Evolutionary conservation across 2,888 invertebrate species (phyloP).

Genomic region (Heliconius sara): DNA sequence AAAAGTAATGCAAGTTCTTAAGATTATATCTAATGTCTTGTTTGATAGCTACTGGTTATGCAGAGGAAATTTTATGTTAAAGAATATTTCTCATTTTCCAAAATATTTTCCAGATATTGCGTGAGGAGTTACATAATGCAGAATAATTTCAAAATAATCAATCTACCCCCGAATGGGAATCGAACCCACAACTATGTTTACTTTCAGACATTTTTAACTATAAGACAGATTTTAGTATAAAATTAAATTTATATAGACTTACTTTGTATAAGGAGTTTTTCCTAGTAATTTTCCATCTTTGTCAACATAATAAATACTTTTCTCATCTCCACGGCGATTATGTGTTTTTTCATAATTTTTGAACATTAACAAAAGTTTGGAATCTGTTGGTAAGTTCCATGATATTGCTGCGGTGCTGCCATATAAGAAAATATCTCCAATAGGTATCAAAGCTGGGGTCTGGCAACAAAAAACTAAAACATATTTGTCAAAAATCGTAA

Average conservation of each 20-base stretch:
- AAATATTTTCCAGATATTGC: too few relatives aligned
- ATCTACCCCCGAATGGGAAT: too few relatives aligned
- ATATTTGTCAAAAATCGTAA: neutral
- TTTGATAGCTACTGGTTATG: too few relatives aligned
- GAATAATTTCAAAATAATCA: too few relatives aligned
- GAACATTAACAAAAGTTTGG: constrained; percentile 62
- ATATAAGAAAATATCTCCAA: constrained; percentile 85
- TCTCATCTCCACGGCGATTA: constrained; percentile 63
- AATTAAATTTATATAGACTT: constrained; percentile 15
- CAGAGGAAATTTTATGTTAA: too few relatives aligned
- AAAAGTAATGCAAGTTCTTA: too few relatives aligned
- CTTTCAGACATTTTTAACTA: too few relatives aligned
- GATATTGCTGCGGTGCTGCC: constrained; percentile 90
- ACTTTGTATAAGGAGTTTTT: constrained; percentile 71
- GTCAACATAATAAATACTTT: constrained; percentile 66
- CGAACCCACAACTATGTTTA: too few relatives aligned
- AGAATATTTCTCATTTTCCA: too few relatives aligned
- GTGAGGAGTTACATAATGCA: too few relatives aligned
- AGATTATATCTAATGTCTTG: too few relatives aligned
- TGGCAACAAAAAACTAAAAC: constrained; percentile 86
- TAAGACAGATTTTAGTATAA: neutral
- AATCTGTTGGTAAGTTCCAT: constrained; percentile 88
- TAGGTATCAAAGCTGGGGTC: constrained; percentile 82
- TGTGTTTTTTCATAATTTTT: constrained; percentile 61
- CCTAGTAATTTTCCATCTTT: constrained; percentile 64